Conservation (phyloP, 2,888 invertebrate species). For the Lissocephala sabroskyi region DNA sequence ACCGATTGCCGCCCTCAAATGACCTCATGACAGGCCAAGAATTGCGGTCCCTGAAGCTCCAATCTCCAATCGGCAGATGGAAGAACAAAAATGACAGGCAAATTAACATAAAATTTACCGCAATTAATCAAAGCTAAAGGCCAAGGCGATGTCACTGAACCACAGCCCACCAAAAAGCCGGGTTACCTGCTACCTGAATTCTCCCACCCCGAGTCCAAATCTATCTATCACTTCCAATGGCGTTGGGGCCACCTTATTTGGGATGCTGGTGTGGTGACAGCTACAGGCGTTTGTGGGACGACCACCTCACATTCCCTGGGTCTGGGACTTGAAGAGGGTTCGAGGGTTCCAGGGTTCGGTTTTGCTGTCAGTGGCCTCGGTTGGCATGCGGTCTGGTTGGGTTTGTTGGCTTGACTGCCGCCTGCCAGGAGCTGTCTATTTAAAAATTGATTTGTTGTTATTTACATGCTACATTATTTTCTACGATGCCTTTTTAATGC, state of each 20-base stretch:
- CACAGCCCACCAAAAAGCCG: conserved; percentile 12
- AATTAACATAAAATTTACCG: conserved; percentile 51
- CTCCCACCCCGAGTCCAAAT: conserved; percentile 6
- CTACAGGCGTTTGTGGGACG: conserved; percentile 4
- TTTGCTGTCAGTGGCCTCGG: not conserved
- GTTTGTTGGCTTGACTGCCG: conserved; percentile 12
- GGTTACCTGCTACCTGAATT: not conserved
- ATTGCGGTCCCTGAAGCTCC: no score
- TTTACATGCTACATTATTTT: conserved; percentile 61
- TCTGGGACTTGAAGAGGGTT: conserved; percentile 57
- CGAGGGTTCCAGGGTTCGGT: conserved; percentile 2
- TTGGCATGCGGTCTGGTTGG: not conserved
- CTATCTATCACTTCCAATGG: conserved; percentile 27
- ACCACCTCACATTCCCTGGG: not conserved
- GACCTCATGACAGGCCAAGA: no score
- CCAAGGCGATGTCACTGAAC: conserved; percentile 21
- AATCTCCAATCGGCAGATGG: no score
- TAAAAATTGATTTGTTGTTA: conserved; percentile 63
- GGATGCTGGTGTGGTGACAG: conserved; percentile 32
- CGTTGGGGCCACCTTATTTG: not conserved
- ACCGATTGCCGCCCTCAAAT: no score
- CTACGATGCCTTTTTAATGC: conserved; percentile 30
- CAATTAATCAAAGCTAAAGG: conserved; percentile 47
- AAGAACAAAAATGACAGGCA: conserved; percentile 28
- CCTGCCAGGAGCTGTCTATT: conserved; percentile 38